A percentile compares a stretch with the other conserved stretches of the same genome.
Conservation (phyloP, 1,140 invertebrate genomes). For the Pachypeltis micranthus region DNA sequence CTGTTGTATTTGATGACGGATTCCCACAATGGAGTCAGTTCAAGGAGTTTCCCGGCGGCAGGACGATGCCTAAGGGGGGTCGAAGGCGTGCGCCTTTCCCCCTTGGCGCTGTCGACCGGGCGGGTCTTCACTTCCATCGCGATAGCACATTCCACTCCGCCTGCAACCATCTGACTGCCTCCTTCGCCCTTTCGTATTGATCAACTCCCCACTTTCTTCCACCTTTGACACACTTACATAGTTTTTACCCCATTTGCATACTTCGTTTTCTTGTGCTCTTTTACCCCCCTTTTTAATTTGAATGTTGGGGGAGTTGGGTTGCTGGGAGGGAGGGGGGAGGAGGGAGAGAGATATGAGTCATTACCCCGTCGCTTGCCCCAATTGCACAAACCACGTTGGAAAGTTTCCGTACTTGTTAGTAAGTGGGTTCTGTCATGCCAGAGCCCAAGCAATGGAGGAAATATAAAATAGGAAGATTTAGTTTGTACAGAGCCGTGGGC, state of each 20-base stretch:
- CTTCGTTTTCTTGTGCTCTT: too few species aligned
- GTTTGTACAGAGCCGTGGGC: too few species aligned
- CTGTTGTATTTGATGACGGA: slow-evolving; percentile 47
- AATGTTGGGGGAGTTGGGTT: too few species aligned
- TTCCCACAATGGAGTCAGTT: slow-evolving; percentile 63
- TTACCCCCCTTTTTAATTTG: too few species aligned
- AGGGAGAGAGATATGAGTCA: too few species aligned
- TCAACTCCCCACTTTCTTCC: slow-evolving; percentile 8
- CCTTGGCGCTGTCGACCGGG: slow-evolving; percentile 16
- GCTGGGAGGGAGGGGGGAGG: too few species aligned
- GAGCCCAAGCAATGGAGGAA: too few species aligned
- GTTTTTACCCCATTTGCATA: neutral
- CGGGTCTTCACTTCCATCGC: slow-evolving; percentile 3
- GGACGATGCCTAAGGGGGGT: slow-evolving; percentile 28
- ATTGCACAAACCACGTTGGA: too few species aligned
- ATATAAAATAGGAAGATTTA: too few species aligned
- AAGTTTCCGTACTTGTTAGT: too few species aligned
- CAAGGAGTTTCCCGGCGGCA: slow-evolving; percentile 34
- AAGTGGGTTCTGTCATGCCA: too few species aligned
- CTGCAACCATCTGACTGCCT: slow-evolving; percentile 12
- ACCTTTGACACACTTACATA: slow-evolving; percentile 15
- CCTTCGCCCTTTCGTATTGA: slow-evolving; percentile 4
- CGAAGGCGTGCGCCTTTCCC: slow-evolving; percentile 6
- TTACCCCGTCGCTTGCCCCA: too few species aligned
- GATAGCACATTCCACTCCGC: slow-evolving; percentile 8